Evolutionary conservation across 1,140 invertebrate species (phyloP).

Genomic region (Bombyx mori): ASM3026992v2 NC_085117.1:6867001-6867500

Average conservation of each 20-base stretch:
- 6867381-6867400: too few relatives aligned
- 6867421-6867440: too few relatives aligned
- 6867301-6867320: conserved; percentile 10
- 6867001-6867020: not conserved
- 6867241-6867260: conserved; percentile 5
- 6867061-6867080: too few relatives aligned
- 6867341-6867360: too few relatives aligned
- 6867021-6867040: not conserved
- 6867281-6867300: conserved; percentile 20
- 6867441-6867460: too few relatives aligned
- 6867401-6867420: too few relatives aligned
- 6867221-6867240: conserved; percentile 19
- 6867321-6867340: conserved; percentile 18
- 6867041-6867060: too few relatives aligned
- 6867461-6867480: too few relatives aligned
- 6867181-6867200: conserved; percentile 55
- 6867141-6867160: conserved; percentile 9
- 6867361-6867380: too few relatives aligned
- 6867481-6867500: too few relatives aligned
- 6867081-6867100: too few relatives aligned
- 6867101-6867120: not conserved
- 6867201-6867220: conserved; percentile 42
- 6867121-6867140: not conserved
- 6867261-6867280: conserved; percentile 18
- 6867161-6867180: conserved; percentile 24